Base-by-base conservation (phyloP, 2,113 vertebrate species). In the Excalfactoria chinensis region DNA sequence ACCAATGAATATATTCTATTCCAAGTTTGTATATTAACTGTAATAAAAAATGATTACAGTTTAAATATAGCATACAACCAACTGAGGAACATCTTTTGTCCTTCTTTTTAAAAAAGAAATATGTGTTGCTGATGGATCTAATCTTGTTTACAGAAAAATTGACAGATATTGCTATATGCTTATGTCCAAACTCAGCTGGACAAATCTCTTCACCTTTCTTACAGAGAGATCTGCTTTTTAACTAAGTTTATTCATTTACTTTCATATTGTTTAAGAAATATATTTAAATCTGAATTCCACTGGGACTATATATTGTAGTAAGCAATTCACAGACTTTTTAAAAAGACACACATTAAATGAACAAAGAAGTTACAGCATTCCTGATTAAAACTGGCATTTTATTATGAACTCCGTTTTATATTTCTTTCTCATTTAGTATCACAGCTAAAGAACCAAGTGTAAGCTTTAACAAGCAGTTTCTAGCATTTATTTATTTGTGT, bases 381-480 rank as follows among this genome's bases (percentile, higher is more conserved):
- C 15, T 3, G 6, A 40, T 80, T 68, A 66, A 34, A 5, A 2
- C 51, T 86, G 20, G 6, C 32, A 77, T 2, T 7, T 6, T 55
- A 62, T 56, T 17, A 8, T 72, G 18, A 80, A 78, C 19, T 51
- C 40, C 46, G 11, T 43, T 15, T 15, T 51, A 2, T 17, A 6
- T 14, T 58, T 17, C 5, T 26, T 85, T 84, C 94, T 83, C 73
- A 51, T 96, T 88, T 73, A 81, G 73, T 19, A 77, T 79, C 70
- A 87, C 63, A 96, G 71, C 28, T 86, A 88, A 91, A 91, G 56
- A 62, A 69, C 34, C 30, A 84, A 89, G 84, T 90, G 59, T 82
- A 73, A 88, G 16, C 70, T 93, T 96, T 79, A 92, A 79, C 35
- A 67, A 76, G 62, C n/a, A 93, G 62, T 44, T 51, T 64, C 41